Conservation (phyloP, 35 echinoderm and acorn worm species). For the Nesometra sesokonis region DNA sequence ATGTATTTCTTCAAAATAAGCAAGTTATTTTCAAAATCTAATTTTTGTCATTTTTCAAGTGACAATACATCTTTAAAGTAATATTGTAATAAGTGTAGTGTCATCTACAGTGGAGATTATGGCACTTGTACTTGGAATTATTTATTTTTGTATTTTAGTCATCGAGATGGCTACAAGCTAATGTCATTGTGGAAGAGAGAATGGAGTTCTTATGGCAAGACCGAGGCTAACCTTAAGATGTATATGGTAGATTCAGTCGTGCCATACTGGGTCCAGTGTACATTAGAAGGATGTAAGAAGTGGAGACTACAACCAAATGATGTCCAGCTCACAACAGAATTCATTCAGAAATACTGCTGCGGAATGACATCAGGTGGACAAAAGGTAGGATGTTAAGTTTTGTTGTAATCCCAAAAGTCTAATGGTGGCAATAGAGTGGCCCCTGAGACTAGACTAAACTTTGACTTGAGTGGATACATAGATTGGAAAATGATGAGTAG, state of each 20-base stretch:
- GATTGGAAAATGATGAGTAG: no score
- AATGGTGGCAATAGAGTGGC: no score
- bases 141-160: slow-evolving; percentile 29
- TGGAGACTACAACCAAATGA: slow-evolving; percentile 39
- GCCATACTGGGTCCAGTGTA: slow-evolving; percentile 87
- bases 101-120: no score
- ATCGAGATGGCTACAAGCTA: slow-evolving; percentile 61
- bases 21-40: no score
- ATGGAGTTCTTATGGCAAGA: slow-evolving; percentile 90
- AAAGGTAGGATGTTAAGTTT: neutral
- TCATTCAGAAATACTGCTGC: slow-evolving; percentile 52
- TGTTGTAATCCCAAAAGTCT: no score
- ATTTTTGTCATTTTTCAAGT: no score
- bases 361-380: neutral
- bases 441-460: no score
- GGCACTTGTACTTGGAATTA: neutral
- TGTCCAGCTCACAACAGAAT: slow-evolving; percentile 25
- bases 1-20: no score
- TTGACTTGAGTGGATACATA: no score
- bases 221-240: slow-evolving; percentile 73
- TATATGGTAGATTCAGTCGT: slow-evolving; percentile 82
- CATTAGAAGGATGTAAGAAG: slow-evolving; percentile 43
- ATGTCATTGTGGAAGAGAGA: slow-evolving; percentile 58
- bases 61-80: no score
- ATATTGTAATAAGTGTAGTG: no score